Base-by-base conservation (phyloP, 2,797 vertebrate species). In the Phaenicophaeus curvirostris region DNA sequence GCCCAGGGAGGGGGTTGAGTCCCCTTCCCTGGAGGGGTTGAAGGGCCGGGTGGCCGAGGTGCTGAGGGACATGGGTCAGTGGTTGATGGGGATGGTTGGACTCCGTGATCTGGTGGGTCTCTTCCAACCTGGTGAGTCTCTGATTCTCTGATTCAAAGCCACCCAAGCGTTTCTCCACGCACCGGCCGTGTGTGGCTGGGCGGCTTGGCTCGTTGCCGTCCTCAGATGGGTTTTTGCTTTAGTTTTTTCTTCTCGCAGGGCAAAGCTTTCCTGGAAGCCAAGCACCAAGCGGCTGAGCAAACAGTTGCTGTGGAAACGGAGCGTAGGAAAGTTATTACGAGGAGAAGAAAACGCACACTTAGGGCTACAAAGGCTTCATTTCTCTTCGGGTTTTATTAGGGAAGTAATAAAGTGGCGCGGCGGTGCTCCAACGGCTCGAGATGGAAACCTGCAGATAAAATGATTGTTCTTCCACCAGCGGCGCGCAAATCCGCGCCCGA, bases 261-360 rank as follows among this genome's bases (percentile, higher is more conserved):
- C 85, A 15, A 42, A 81, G 79, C 5, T 16, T 66, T 95, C 81
- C 81, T 35, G 51, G 88, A 39, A 81, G 53, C 91, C 21, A n/a
- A 79, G 69, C 11, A 74, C 90, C 48, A 20, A 73, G 69, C 4
- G 87, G 77, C 82, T 33, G 63, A 78, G 93, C 51, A 71, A 85
- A 18, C 24, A 17, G 96, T 96, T 96, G 95, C 97, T 87, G 91
- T 89, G 91, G 96, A 76, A 87, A 97, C 44, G 1, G 79, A 94
- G 76, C 14, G 8, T 18, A 0, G 90, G 28, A 27, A 88, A 85
- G 85, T 90, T 74, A 53, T 87, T 74, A 58, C 54, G 9, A 54
- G 0, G 41, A 17, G 95, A 83, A 53, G 51, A 46, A 90, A 90
- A 19, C 15, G 20, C 67, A 19, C 75, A 24, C 66, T 28, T 20